Base-by-base conservation (phyloP, 2,113 vertebrate species). In the Cebus imitator region DNA sequence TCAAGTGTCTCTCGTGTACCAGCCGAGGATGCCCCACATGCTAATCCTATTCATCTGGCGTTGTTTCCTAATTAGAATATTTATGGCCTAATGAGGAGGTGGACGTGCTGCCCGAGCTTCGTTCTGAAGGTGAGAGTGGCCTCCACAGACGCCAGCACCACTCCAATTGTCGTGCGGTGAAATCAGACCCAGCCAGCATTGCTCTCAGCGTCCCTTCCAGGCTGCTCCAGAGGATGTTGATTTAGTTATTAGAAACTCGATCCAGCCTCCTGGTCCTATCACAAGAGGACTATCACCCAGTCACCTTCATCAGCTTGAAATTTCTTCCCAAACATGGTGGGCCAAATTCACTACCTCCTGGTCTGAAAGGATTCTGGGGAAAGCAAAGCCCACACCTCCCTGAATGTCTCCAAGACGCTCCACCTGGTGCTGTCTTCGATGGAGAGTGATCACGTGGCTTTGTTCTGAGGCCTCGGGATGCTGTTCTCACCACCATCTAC, bases 41-140 rank as follows among this genome's bases (percentile, higher is more conserved):
- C 98, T 98, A 98, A 98, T 98, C 98, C 98, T 97, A 97, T 98
- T 99, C 98, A 98, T 98, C 98, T 98, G 87, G 96, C 98, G 97
- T 96, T 96, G 96, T 96, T 97, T 98, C 97, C 99, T 99, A 98
- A 99, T 99, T 99, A 98, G 98, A 99, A 99, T 99, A 99, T 99
- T 99, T 99, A 99, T 99, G 98, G 98, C 96, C 99, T 99, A 99
- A 99, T 99, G 99, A 99, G 98, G 97, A 98, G 99, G 98, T 99
- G 99, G 99, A 97, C 97, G 94, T 97, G 98, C 98, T 97, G 96
- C 97, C 98, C 97, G 94, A 96, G 96, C 97, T 98, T 98, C 97
- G 98, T 97, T 98, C 97, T 95, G 98, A 98, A 98, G 98, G 98
- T 98, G 98, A 98, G 86, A 97, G 98, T 57, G 48, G 96, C 97